Percentiles rank a stretch among this genome's conserved stretches.
phyloP scores from a whole-genome alignment of 2,113 vertebrate species.

The Eulacestoma nigropectus region DNA sequence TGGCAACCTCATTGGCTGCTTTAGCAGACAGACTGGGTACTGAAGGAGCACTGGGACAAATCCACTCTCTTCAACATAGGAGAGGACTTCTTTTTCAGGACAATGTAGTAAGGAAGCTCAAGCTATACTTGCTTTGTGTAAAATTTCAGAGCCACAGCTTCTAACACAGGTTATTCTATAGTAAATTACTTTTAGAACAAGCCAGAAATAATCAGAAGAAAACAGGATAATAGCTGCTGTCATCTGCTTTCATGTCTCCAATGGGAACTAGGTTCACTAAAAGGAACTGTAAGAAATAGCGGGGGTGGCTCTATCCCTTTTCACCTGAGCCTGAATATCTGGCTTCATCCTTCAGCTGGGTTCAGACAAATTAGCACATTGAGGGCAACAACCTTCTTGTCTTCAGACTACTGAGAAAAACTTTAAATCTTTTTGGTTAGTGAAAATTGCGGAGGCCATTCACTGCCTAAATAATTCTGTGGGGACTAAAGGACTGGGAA shows the following conservation, averaged over 20 bases:
- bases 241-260: neutral
- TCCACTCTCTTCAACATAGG: neutral
- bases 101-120: neutral
- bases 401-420: neutral
- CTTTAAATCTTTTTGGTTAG: neutral
- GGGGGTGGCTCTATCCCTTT: neutral
- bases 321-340: neutral
- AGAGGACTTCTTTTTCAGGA: neutral
- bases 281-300: neutral
- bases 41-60: neutral
- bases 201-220: slow-evolving; percentile 9
- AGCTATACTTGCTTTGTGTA: neutral
- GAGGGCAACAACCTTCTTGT: neutral
- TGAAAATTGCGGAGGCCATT: neutral
- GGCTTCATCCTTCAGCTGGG: neutral
- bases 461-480: neutral
- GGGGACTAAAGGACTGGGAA: neutral
- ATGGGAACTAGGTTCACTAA: neutral
- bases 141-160: neutral
- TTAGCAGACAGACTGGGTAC: neutral
- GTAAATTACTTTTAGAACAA: neutral
- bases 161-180: neutral
- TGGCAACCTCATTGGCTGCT: neutral
- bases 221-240: neutral
- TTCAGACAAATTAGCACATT: neutral